Evolutionary conservation across 1,140 invertebrate genomes (phyloP).

Genomic region (Phocides pigmalion): DNA sequence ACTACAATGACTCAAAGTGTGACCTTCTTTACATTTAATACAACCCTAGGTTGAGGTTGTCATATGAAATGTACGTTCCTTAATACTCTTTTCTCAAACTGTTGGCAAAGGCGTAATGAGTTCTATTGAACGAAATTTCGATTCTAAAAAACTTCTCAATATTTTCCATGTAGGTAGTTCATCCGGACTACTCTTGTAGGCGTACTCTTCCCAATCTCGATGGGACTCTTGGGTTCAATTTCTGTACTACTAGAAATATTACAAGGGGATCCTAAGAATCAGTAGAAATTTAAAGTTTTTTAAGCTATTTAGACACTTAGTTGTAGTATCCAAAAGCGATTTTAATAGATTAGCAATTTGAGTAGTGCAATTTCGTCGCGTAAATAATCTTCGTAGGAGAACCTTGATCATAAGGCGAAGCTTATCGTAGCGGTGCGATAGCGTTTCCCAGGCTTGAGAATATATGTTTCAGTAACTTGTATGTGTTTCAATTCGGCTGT

Average conservation of each 20-base stretch:
- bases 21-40: constrained; percentile 36
- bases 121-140: constrained; percentile 42
- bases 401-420: constrained; percentile 55
- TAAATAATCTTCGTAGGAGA: constrained; percentile 55
- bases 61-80: constrained; percentile 34
- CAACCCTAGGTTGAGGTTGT: constrained; percentile 22
- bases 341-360: constrained; percentile 45
- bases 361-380: constrained; percentile 40
- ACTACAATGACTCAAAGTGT: constrained; percentile 41
- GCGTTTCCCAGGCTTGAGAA: constrained; percentile 50
- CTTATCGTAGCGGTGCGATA: constrained; percentile 63
- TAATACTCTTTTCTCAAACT: constrained; percentile 17
- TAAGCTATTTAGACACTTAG: constrained; percentile 51
- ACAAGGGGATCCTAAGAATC: constrained; percentile 53
- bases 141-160: constrained; percentile 39
- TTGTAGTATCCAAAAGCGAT: constrained; percentile 49
- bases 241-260: constrained; percentile 44
- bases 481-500: constrained; percentile 48
- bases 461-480: constrained; percentile 56
- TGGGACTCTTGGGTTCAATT: constrained; percentile 48
- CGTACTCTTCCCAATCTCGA: constrained; percentile 42
- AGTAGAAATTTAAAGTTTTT: constrained; percentile 41
- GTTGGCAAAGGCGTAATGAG: constrained; percentile 29
- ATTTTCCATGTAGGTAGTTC: constrained; percentile 38
- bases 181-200: constrained; percentile 32